phyloP scores from a whole-genome alignment of 2,888 invertebrate species.

The Macrophya alboannulata region DNA sequence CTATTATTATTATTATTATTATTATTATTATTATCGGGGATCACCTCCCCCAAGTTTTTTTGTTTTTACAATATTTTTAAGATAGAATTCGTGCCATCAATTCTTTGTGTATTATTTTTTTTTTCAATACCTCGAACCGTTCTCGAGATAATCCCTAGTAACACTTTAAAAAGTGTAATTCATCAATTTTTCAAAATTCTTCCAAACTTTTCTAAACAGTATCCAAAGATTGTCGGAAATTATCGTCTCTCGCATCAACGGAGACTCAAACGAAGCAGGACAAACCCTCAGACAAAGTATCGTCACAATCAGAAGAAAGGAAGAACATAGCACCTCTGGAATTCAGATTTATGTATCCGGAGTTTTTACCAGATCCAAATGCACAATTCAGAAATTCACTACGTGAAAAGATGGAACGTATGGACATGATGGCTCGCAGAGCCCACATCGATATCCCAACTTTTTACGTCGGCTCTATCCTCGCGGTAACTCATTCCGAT shows the following conservation, averaged over 20 bases:
- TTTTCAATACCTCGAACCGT: too few species aligned
- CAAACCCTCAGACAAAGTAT: neutral
- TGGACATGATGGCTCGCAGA: conserved; percentile 95
- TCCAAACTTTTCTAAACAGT: neutral
- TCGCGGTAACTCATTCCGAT: conserved; percentile 95
- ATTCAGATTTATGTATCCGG: conserved; percentile 91
- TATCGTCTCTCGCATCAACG: neutral
- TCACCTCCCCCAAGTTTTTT: too few species aligned
- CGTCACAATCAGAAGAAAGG: conserved; percentile 34
- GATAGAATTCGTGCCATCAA: too few species aligned
- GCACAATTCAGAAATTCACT: conserved; percentile 89
- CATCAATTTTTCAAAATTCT: neutral
- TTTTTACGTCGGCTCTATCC: conserved; percentile 97
- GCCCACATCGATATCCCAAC: conserved; percentile 94
- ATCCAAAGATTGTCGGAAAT: conserved; percentile 18
- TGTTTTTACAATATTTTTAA: too few species aligned
- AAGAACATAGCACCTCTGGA: conserved; percentile 78
- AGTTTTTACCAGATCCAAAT: conserved; percentile 95
- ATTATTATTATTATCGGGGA: neutral
- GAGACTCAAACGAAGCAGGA: neutral
- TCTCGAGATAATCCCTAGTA: too few species aligned
- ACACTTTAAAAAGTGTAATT: too few species aligned
- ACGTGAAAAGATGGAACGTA: conserved; percentile 93
- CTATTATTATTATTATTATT: too few species aligned
- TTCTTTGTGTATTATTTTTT: too few species aligned